Percentiles rank a stretch among this genome's conserved stretches.
These are phyloP conservation scores for Metacarcinus magister DNA, from an alignment of 2,888 invertebrate species.

Conservation along the genomic window DNA sequence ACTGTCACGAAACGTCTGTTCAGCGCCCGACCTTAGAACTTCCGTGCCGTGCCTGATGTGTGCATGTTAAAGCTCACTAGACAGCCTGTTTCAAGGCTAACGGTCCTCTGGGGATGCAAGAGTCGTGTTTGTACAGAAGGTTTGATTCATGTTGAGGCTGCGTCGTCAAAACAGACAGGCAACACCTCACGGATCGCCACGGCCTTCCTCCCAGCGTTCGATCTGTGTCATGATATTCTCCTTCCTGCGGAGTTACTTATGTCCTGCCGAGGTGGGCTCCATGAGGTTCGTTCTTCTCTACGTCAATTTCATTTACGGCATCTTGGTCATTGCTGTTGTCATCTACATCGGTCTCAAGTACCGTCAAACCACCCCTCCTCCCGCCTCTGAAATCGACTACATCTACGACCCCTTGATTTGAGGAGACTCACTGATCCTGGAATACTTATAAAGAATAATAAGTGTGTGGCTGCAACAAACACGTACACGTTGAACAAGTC, in stretches of 20 bases:
- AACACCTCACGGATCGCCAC: not conserved
- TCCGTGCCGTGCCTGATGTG: not conserved
- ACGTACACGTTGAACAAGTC: not conserved
- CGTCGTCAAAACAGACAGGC: not conserved
- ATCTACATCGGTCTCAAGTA: conserved; percentile 69
- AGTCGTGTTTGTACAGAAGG: not conserved
- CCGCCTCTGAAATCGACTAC: conserved; percentile 56
- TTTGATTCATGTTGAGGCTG: not conserved
- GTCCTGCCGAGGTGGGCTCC: conserved; percentile 70
- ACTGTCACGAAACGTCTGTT: not conserved
- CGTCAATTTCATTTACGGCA: conserved; percentile 70
- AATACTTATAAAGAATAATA: not conserved
- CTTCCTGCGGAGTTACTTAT: conserved; percentile 61
- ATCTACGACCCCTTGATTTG: conserved; percentile 62
- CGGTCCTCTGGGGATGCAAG: not conserved
- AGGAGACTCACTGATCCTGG: not conserved
- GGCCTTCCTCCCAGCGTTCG: not conserved
- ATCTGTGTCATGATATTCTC: not conserved
- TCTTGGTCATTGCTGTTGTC: conserved; percentile 63
- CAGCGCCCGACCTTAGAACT: not conserved
- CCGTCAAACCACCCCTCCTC: conserved; percentile 59
- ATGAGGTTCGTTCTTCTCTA: conserved; percentile 61
- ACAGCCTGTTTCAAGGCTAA: not conserved
- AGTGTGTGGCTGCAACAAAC: not conserved
- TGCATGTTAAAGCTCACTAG: not conserved